Base-by-base conservation (phyloP, 2,888 invertebrate species). In the Hofmannophila pseudospretella region DNA sequence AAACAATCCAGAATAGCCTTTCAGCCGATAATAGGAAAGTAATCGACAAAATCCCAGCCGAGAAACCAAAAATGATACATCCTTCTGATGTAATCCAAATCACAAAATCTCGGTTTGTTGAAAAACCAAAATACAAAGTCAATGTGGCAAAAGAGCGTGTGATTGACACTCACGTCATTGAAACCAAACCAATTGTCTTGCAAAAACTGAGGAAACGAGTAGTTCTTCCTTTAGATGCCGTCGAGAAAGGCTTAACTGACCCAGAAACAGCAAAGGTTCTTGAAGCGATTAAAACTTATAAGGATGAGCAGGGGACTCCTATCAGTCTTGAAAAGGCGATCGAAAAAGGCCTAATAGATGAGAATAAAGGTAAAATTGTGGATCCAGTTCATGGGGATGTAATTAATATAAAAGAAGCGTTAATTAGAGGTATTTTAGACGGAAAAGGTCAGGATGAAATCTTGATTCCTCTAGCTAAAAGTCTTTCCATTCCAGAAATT, bases 351-450 rank as follows among this genome's bases (percentile, higher is more conserved):
- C 85, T 92, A 45, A 81, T 97, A 32, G 90, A 94, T 67, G 92
- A 93, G 31, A 89, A 90, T 33, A 88, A 88, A 31, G 97, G 97
- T 13, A 89, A 90, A 49, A 93, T 98, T 42, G 80, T 92, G 3
- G 97, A 99, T 82, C 94, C 94, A 1, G 91, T 94, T 60, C 90
- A 93, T 42, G 94, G 96, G 32, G 93, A 96, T 50, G 74, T 92
- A 7, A 65, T 98, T 7, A 93, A 91, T 7, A 93, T 99, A 38
- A 90, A 91, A 40, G 93, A 96, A 77, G 98, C 98, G 0, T 88
- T 98, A 19, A 89, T 92, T 34, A 89, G 94, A 45, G 96, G 96
- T 37, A 90, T 97, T 44, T 74, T 96, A 43, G 95, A 96, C 79
- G 89, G 92, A 1, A 90, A 92, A 47, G 92, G 91, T 39, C 91